Percentiles rank a stretch among this genome's conserved stretches.
Evolutionary conservation across 1,140 invertebrate species (phyloP).

Genomic region (Aphelenchoides fujianensis): DNA sequence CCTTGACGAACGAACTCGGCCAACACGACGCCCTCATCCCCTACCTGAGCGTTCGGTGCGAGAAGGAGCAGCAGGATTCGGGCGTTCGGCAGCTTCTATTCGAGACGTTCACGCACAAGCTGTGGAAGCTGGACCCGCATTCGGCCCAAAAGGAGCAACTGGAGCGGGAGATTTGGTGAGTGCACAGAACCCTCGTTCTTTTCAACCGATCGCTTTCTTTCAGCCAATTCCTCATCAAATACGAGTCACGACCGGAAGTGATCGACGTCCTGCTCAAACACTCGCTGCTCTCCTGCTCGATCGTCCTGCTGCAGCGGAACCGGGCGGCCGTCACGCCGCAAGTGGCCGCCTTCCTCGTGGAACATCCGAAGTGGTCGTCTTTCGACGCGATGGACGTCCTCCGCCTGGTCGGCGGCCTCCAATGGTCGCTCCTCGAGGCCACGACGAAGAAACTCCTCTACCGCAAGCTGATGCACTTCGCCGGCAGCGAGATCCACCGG

Average conservation of each 20-base stretch:
- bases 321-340: background rate
- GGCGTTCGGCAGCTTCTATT: slow-evolving; percentile 32
- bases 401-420: background rate
- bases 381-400: background rate
- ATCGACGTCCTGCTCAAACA: slow-evolving; percentile 36
- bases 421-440: background rate
- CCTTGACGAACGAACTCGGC: slow-evolving; percentile 30
- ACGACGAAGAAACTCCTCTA: background rate
- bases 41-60: slow-evolving; percentile 34
- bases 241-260: slow-evolving; percentile 24
- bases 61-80: slow-evolving; percentile 32
- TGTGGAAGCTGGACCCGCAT: slow-evolving; percentile 21
- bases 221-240: slow-evolving; percentile 42
- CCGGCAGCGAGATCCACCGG: background rate
- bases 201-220: slow-evolving; percentile 13
- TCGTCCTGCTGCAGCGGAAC: slow-evolving; percentile 29
- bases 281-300: slow-evolving; percentile 38
- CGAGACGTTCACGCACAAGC: slow-evolving; percentile 36
- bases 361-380: slow-evolving; percentile 8
- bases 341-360: slow-evolving; percentile 3
- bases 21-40: slow-evolving; percentile 32
- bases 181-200: background rate
- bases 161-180: background rate
- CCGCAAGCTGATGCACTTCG: background rate
- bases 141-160: background rate